Percentiles rank a stretch among this genome's conserved stretches.
Evolutionary conservation across 2,113 vertebrate genomes (phyloP).

Genomic region (Nycticryphes semicollaris): DNA sequence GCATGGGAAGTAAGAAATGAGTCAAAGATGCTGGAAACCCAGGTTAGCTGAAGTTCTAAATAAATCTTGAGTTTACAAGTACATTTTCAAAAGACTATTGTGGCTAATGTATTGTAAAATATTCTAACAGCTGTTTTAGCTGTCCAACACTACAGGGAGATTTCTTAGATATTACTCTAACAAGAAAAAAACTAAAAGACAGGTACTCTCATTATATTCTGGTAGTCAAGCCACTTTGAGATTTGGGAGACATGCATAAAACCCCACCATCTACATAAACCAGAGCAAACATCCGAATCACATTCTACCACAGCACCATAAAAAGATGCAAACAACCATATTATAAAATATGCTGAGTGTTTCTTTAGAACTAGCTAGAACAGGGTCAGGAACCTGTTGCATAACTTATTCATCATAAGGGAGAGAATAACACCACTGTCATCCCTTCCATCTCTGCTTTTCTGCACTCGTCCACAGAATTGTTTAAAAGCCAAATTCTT

Average conservation of each 20-base stretch:
- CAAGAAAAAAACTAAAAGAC: neutral
- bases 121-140: neutral
- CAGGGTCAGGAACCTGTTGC: neutral
- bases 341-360: neutral
- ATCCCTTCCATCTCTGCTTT: neutral
- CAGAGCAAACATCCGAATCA: neutral
- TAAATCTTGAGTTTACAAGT: neutral
- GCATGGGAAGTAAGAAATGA: neutral
- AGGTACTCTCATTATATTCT: neutral
- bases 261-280: neutral
- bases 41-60: neutral
- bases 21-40: neutral
- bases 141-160: neutral
- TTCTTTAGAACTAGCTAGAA: neutral
- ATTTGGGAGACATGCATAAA: neutral
- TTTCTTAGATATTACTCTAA: neutral
- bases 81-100: neutral
- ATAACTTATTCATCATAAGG: neutral
- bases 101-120: neutral
- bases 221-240: neutral
- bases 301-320: neutral
- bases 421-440: neutral
- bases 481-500: neutral
- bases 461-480: neutral
- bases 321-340: neutral